Percentiles rank a stretch among this genome's conserved stretches.
Conservation (phyloP, 2,113 vertebrate genomes). For the Corvus cornix region DNA sequence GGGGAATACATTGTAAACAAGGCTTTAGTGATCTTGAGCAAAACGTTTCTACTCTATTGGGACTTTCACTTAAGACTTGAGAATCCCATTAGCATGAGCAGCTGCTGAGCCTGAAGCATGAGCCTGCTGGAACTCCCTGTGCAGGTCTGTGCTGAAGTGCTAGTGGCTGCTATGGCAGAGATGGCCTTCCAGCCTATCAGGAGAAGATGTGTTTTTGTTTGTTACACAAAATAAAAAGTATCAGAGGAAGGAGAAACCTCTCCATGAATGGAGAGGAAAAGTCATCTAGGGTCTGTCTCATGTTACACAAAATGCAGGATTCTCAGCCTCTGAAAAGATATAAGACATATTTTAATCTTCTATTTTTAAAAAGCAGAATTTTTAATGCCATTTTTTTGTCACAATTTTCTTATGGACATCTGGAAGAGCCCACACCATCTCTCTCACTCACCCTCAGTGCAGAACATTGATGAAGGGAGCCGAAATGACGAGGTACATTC, state of each 20-base stretch:
- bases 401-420: not conserved
- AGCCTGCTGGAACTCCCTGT: not conserved
- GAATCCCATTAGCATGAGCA: not conserved
- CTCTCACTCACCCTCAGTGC: not conserved
- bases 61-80: not conserved
- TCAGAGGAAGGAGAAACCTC: not conserved
- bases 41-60: not conserved
- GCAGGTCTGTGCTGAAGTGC: not conserved
- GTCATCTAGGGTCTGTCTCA: not conserved
- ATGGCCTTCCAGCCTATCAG: not conserved
- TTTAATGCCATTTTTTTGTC: not conserved
- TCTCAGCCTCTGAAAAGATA: not conserved
- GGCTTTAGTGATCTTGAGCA: not conserved
- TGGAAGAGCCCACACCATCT: not conserved
- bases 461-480: not conserved
- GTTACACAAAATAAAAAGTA: not conserved
- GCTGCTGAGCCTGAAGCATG: not conserved
- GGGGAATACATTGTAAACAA: not conserved
- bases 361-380: fast-evolving
- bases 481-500: fast-evolving
- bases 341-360: not conserved
- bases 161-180: not conserved
- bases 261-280: not conserved
- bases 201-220: not conserved
- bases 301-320: not conserved